Evolutionary conservation across 2,797 vertebrate species (phyloP).

Genomic region (Melanotaenia boesemani): DNA sequence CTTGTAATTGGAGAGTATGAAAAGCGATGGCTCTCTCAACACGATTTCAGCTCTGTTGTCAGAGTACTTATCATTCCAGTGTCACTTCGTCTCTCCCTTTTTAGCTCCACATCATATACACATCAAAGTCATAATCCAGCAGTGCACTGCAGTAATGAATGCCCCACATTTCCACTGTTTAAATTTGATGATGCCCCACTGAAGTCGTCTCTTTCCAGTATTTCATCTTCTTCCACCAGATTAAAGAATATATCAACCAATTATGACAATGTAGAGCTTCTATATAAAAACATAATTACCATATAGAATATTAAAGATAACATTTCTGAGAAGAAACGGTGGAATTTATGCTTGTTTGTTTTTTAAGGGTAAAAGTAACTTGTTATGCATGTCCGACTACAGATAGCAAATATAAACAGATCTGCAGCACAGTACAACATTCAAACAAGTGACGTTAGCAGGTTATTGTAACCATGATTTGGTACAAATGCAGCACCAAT

Average conservation of each 20-base stretch:
- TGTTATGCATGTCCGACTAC: no score
- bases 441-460: no score
- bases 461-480: no score
- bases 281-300: background rate
- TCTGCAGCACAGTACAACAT: no score
- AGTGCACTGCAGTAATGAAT: slow-evolving; percentile 75
- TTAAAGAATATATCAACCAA: slow-evolving; percentile 34
- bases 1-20: slow-evolving; percentile 81
- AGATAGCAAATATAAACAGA: no score
- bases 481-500: no score
- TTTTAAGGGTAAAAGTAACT: background rate
- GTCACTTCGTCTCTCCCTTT: slow-evolving; percentile 72
- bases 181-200: slow-evolving; percentile 66
- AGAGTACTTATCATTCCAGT: slow-evolving; percentile 66
- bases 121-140: slow-evolving; percentile 76
- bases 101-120: slow-evolving; percentile 75
- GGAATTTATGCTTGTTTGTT: background rate
- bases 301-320: background rate
- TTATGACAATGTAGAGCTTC: slow-evolving; percentile 15
- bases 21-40: slow-evolving; percentile 66
- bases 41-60: slow-evolving; percentile 70
- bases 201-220: slow-evolving; percentile 41
- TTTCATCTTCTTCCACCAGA: slow-evolving; percentile 46
- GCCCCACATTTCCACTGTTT: slow-evolving; percentile 72
- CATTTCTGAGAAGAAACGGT: background rate